Conservation (phyloP, 2,797 vertebrate genomes). For the Merluccius polli region DNA sequence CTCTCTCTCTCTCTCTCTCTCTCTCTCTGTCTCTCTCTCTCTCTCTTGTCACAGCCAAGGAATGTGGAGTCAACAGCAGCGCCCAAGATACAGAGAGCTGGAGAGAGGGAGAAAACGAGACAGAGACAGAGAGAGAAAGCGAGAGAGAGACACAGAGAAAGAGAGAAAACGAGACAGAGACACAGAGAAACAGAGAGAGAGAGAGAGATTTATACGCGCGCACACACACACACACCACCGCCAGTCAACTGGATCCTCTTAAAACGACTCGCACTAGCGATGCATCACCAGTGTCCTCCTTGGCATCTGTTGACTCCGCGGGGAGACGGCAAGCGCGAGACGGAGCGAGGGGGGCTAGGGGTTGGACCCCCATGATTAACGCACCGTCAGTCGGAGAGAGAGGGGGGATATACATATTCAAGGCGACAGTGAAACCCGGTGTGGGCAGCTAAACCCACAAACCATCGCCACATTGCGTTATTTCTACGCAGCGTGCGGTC, state of each 20-base stretch:
- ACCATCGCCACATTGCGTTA: background rate
- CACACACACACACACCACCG: slow-evolving; percentile 1
- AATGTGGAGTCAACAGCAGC: slow-evolving; percentile 9
- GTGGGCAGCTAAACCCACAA: background rate
- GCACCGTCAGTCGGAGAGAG: background rate
- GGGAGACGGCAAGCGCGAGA: background rate
- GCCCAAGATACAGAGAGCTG: slow-evolving; percentile 1
- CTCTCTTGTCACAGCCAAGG: slow-evolving; percentile 7
- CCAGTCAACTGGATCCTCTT: background rate
- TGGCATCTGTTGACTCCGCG: background rate
- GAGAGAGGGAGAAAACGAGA: background rate
- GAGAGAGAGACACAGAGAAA: background rate
- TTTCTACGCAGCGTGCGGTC: background rate
- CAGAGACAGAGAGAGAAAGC: background rate
- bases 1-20: background rate
- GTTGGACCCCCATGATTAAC: background rate
- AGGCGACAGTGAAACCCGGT: background rate
- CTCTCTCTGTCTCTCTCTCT: background rate
- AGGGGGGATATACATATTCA: background rate
- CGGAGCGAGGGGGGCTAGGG: slow-evolving; percentile 4
- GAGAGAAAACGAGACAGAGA: background rate
- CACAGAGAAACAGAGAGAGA: slow-evolving; percentile 1
- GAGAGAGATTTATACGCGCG: background rate
- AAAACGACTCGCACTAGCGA: background rate
- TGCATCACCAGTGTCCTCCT: background rate